Conservation (phyloP, 1,140 invertebrate genomes). For the Hyles euphorbiae region DNA sequence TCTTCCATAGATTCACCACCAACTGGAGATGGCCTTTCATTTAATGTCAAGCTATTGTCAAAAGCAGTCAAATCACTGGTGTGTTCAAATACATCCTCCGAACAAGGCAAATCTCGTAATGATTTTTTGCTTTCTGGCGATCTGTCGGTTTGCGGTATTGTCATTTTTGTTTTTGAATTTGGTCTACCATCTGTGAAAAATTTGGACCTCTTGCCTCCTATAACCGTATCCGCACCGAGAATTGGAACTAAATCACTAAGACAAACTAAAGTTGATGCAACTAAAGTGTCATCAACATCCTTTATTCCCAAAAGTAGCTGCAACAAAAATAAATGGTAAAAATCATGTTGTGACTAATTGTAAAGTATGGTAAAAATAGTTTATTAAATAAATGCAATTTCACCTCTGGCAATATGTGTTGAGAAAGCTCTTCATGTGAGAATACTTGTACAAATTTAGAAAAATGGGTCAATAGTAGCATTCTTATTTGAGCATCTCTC, state of each 20-base stretch:
- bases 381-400: neutral
- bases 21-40: slow-evolving; percentile 86
- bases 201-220: slow-evolving; percentile 86
- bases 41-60: slow-evolving; percentile 72
- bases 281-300: slow-evolving; percentile 87
- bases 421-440: slow-evolving; percentile 81
- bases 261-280: slow-evolving; percentile 85
- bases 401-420: slow-evolving; percentile 84
- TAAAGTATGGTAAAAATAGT: neutral
- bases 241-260: slow-evolving; percentile 89
- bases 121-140: slow-evolving; percentile 34
- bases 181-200: slow-evolving; percentile 90
- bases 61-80: slow-evolving; percentile 34
- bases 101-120: slow-evolving; percentile 47
- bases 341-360: neutral
- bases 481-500: slow-evolving; percentile 80
- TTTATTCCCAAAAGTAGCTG: slow-evolving; percentile 88
- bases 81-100: slow-evolving; percentile 40
- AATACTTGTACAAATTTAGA: slow-evolving; percentile 82
- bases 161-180: slow-evolving; percentile 50
- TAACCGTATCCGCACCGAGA: slow-evolving; percentile 85
- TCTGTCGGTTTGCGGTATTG: slow-evolving; percentile 29
- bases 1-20: slow-evolving; percentile 85
- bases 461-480: slow-evolving; percentile 82
- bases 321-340: slow-evolving; percentile 35